Evolutionary conservation across 2,888 invertebrate genomes (phyloP), one percentile per base, ranked within the genome.

Genomic region (Pandemis heparana): DNA sequence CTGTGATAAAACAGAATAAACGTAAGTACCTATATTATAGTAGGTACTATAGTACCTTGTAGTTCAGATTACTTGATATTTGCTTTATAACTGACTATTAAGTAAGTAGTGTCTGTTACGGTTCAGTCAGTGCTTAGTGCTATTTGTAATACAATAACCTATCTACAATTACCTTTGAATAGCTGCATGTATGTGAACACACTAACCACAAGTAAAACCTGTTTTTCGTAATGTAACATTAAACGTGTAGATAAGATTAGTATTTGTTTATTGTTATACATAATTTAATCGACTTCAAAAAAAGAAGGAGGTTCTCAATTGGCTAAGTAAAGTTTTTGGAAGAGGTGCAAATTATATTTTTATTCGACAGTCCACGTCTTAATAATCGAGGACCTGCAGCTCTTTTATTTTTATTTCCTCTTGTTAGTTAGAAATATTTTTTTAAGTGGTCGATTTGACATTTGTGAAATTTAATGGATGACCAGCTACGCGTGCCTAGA

Each of bases 71-170:
- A 72, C 53, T 46, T 62, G 67, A 67, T 72, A 72, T 63, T 51
- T 62, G 46, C 48, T 64, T 14, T 12, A 39, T 39, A 67, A 46
- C 38, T 61, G 61, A 48, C 12, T 51, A 32, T 32, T 32, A 1
- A 32, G 1, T 32, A 32, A 32, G 23, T 32, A 51, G 66, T 67
- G 71, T 62, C 67, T 46, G 56, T 63, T 63, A 72, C 38, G 48
- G 51, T 41, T 65, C 63, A 61, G 64, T 74, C 53, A 65, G 51
- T 53, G 46, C 60, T 43, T 74, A 43, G 66, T 23, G 41, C 59
- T 14, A 46, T 51, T 74, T 60, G 74, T 61, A 70, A 74, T 74
- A 61, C 69, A 70, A 74, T 70, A 69, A 61, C 64, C 41, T 64
- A 53, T 74, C 69, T 74, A 65, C 69, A 38, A 61, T 74, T 74